A percentile compares a stretch with the other conserved stretches of the same genome.
phyloP scores from a whole-genome alignment of 2,797 vertebrate genomes.

The Sphaeramia orbicularis region DNA sequence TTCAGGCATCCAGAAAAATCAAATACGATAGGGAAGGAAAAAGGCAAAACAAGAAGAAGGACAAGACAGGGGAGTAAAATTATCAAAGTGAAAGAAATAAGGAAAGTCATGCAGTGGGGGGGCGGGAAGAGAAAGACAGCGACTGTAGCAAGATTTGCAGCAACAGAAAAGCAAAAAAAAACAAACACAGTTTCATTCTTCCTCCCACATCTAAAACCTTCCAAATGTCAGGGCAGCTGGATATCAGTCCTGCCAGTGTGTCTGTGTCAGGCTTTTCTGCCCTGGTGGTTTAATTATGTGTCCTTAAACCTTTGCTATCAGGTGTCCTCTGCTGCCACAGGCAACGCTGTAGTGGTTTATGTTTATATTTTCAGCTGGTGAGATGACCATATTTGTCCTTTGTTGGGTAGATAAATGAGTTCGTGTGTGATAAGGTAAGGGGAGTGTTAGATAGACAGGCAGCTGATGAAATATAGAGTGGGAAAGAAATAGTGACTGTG shows the following conservation, averaged over 20 bases:
- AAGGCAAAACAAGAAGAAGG: neutral
- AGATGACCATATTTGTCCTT: constrained; percentile 1
- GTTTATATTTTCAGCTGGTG: neutral
- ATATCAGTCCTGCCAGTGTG: constrained; percentile 28
- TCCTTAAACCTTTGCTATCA: constrained; percentile 38
- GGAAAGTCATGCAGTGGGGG: constrained; percentile 31
- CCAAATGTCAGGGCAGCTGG: constrained; percentile 71
- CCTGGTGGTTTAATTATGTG: constrained; percentile 28
- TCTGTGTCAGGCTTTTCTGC: constrained; percentile 14
- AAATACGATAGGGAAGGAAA: neutral
- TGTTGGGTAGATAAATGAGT: neutral
- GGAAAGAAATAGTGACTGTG: constrained; percentile 28
- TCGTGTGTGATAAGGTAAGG: constrained; percentile 3
- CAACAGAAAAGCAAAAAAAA: constrained; percentile 11
- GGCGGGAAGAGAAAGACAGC: constrained; percentile 22
- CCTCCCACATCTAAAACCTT: constrained; percentile 66
- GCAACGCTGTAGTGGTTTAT: neutral
- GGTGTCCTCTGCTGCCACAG: constrained; percentile 23
- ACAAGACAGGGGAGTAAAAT: constrained; percentile 10
- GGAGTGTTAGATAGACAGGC: constrained; percentile 32
- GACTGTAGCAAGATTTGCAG: constrained; percentile 27
- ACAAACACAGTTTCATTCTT: constrained; percentile 31
- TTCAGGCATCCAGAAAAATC: constrained; percentile 20
- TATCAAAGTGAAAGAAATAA: constrained; percentile 31
- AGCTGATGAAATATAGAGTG: constrained; percentile 41